Evolutionary conservation across 1,140 invertebrate genomes (phyloP), one percentile per base, ranked within the genome.

Genomic region (Ceratosolen fusciceps): DNA sequence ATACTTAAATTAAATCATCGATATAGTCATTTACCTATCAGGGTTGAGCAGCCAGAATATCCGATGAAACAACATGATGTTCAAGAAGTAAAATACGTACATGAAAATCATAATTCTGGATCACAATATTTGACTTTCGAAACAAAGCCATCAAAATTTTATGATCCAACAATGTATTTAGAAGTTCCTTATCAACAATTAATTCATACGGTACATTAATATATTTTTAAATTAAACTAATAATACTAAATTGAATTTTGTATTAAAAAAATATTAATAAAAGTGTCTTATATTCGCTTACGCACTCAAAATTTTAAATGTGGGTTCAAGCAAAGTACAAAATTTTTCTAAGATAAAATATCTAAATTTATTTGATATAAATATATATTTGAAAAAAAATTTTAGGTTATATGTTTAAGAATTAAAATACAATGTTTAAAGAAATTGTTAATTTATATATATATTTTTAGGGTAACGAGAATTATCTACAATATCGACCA

Each of bases 81-180:
- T 52, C 67, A 58, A 10, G 54, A 39, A 16, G 10, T 43, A 2
- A 26, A 24, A 0, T 74, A 67, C n/a, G 4, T 34, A 0, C 49
- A 74, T 21, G 77, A 74, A 0, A 68, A 68, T 26, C 56, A 74
- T n/a, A 58, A 62, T 54, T 67, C 60, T 12, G 70, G 16, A 5
- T 56, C 72, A 1, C 68, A 78, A 12, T 73, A 79, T 19, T 19
- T 52, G n/a, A 62, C 19, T 14, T 73, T 73, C n/a, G 70, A 79
- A 34, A 26, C 7, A 34, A 79, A 79, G n/a, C 77, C 77, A 0
- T 34, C 58, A 2, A 73, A 73, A 49, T 78, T 65, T 49, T 54
- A 78, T 29, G 76, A 71, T 21, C 26, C 54, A 21, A 14, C 37
- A 19, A 52, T 8, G 10, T 72, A 78, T 10, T n/a, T n/a, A n/a